phyloP scores from a whole-genome alignment of 2,113 vertebrate genomes.

The Rousettus leschenaultii region DNA sequence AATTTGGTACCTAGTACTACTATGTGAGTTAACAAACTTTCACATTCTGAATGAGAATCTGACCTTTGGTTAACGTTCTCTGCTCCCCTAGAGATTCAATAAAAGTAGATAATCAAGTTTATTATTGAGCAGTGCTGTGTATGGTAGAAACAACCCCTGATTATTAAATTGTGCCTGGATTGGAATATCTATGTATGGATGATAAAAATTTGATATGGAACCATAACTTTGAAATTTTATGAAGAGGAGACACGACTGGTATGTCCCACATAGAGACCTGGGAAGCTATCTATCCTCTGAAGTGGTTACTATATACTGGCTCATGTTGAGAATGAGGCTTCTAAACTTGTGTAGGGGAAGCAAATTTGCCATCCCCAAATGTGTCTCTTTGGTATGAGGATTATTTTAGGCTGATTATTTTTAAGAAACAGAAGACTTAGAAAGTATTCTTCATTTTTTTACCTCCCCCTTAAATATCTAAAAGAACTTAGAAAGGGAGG shows the following conservation, averaged over 20 bases:
- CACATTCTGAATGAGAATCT: neutral
- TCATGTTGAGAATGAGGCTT: neutral
- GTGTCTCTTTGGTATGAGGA: neutral
- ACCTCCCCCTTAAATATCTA: neutral
- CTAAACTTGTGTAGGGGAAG: neutral
- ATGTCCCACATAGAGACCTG: too few species aligned
- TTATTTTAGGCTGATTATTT: neutral
- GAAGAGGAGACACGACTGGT: neutral
- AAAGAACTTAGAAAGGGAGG: neutral
- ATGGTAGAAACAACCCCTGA: neutral
- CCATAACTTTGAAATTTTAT: neutral
- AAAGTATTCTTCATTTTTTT: neutral
- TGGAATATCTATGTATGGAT: neutral
- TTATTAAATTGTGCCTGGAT: neutral
- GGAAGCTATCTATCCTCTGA: neutral
- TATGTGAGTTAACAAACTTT: neutral
- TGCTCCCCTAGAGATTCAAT: neutral
- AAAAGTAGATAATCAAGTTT: neutral
- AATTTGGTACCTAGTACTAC: neutral
- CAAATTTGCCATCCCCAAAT: neutral
- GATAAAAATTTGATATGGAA: neutral
- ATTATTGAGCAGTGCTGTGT: neutral
- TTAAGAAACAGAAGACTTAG: neutral
- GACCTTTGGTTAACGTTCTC: neutral
- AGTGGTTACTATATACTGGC: neutral